Percentiles rank a stretch among this genome's conserved stretches.
These are phyloP conservation scores for Lordiphosa collinella DNA, from an alignment of 1,140 invertebrate genomes.

Conservation along the genomic window DNA sequence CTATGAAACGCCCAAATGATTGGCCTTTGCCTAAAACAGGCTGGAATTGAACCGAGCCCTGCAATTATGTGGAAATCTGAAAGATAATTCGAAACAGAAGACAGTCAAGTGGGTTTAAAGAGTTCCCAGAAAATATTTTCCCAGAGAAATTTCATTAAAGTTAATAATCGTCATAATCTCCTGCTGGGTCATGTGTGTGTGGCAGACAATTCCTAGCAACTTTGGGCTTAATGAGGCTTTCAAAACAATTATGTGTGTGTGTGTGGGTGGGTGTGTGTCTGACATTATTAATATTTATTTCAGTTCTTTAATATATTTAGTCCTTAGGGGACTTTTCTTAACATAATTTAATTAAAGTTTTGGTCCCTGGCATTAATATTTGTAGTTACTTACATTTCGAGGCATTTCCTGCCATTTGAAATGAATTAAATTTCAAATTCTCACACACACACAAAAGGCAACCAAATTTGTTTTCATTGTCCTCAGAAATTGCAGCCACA, in stretches of 20 bases:
- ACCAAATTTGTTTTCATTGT: conserved; percentile 22
- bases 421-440: conserved; percentile 72
- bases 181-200: conserved; percentile 33
- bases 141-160: conserved; percentile 41
- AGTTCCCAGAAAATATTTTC: conserved; percentile 20
- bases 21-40: conserved; percentile 38
- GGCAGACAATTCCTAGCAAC: conserved; percentile 1
- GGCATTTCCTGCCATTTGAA: conserved; percentile 60
- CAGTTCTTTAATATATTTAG: conserved; percentile 34
- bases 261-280: conserved; percentile 19
- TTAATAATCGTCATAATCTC: conserved; percentile 63
- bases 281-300: conserved; percentile 64
- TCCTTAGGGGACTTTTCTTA: conserved; percentile 18
- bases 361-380: background rate
- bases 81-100: conserved; percentile 44
- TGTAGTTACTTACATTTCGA: conserved; percentile 15
- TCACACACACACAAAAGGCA: conserved; percentile 46
- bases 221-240: conserved; percentile 69
- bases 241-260: conserved; percentile 59
- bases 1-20: conserved; percentile 69
- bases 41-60: background rate
- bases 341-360: conserved; percentile 52
- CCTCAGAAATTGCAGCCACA: conserved; percentile 16
- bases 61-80: conserved; percentile 36
- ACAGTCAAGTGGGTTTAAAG: conserved; percentile 57